Evolutionary conservation across 1,140 invertebrate species (phyloP).

Genomic region (Papilio glaucus): DNA sequence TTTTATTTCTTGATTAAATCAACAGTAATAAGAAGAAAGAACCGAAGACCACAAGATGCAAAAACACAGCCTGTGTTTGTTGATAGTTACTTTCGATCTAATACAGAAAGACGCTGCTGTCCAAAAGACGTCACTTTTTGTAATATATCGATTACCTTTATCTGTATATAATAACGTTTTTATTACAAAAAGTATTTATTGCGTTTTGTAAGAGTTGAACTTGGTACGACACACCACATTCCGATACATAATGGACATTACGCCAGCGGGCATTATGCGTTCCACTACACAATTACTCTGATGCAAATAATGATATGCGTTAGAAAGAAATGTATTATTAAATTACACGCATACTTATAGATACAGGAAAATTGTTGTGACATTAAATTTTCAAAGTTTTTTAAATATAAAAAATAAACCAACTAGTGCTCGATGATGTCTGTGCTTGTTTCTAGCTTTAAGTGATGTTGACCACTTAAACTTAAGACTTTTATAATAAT

Average conservation of each 20-base stretch:
- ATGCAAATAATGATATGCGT: constrained; percentile 12
- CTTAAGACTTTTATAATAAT: too few species aligned
- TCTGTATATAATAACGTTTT: background rate
- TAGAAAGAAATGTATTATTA: constrained; percentile 12
- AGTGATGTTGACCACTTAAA: too few species aligned
- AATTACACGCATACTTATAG: constrained; percentile 12
- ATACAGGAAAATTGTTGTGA: background rate
- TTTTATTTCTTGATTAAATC: too few species aligned
- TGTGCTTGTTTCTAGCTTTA: too few species aligned
- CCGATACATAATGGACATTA: constrained; percentile 24
- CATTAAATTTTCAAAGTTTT: too few species aligned
- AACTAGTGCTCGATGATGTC: too few species aligned
- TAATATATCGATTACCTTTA: constrained; percentile 3
- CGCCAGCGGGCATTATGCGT: background rate
- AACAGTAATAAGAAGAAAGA: too few species aligned
- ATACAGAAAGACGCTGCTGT: too few species aligned
- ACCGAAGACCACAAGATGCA: too few species aligned
- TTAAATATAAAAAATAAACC: too few species aligned
- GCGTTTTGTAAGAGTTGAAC: background rate
- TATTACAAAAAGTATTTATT: background rate
- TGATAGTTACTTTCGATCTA: too few species aligned
- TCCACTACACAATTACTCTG: constrained; percentile 3
- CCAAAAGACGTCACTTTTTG: background rate
- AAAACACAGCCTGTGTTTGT: too few species aligned
- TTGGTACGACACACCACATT: constrained; percentile 12